Evolutionary conservation across 2,888 invertebrate genomes (phyloP).

Genomic region (Andrena fulva): DNA sequence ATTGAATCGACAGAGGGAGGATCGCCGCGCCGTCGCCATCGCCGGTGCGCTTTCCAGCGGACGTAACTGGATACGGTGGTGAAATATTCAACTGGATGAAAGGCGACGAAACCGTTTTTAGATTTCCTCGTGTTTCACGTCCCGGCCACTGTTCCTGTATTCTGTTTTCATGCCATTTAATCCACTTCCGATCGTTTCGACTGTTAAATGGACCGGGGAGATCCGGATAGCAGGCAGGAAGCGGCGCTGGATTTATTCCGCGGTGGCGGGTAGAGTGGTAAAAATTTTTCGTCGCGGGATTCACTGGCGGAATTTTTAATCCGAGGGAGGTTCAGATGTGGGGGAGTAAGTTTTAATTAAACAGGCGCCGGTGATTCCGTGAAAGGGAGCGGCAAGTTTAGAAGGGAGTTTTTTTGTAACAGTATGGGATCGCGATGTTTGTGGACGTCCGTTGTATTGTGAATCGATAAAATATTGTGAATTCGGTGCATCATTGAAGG

Average conservation of each 20-base stretch:
- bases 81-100: not conserved
- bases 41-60: not conserved
- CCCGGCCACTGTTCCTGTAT: not conserved
- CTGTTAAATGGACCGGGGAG: no score
- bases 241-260: no score
- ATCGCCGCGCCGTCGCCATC: not conserved
- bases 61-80: slow-evolving; percentile 1
- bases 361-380: no score
- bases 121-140: not conserved
- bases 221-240: no score
- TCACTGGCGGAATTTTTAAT: no score
- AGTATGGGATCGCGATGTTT: not conserved
- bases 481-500: not conserved
- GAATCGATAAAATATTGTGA: not conserved
- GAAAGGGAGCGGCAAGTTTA: no score
- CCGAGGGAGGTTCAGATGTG: no score
- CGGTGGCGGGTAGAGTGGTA: no score
- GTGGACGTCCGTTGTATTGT: not conserved
- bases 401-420: not conserved
- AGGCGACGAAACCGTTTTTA: not conserved
- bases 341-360: no score
- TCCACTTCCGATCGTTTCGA: not conserved
- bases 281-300: no score
- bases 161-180: not conserved
- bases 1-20: not conserved